These are phyloP conservation scores for Periparus ater DNA, from an alignment of 2,797 vertebrate genomes.

Conservation along the genomic window DNA sequence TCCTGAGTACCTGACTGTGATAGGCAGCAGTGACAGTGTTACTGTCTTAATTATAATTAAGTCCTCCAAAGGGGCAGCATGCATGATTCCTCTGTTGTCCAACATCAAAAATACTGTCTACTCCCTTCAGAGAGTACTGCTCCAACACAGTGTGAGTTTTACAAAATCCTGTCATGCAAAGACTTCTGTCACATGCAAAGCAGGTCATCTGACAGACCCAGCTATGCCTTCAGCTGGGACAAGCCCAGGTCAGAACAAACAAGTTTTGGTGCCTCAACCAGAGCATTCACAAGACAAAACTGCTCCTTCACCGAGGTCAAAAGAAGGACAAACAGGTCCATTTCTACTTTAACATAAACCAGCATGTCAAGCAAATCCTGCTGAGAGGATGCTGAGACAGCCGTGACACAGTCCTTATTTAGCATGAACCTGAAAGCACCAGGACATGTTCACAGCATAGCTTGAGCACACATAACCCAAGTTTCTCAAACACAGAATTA, in stretches of 20 bases:
- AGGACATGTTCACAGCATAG: fast-evolving
- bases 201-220: background rate
- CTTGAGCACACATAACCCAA: background rate
- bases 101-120: background rate
- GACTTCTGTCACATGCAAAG: background rate
- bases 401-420: background rate
- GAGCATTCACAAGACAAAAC: background rate
- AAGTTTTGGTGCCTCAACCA: background rate
- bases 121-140: background rate
- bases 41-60: background rate
- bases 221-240: background rate
- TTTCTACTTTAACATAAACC: background rate
- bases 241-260: background rate
- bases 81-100: background rate
- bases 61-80: background rate
- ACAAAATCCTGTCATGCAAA: background rate
- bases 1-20: background rate
- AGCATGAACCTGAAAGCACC: background rate
- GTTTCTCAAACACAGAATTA: background rate
- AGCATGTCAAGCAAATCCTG: background rate
- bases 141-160: fast-evolving
- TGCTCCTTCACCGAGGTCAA: background rate
- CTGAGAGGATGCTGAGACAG: background rate
- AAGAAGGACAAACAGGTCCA: background rate
- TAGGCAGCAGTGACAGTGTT: background rate